These are phyloP conservation scores for Apomyelois bistriatella DNA, from an alignment of 2,888 invertebrate species.

Conservation along the genomic window DNA sequence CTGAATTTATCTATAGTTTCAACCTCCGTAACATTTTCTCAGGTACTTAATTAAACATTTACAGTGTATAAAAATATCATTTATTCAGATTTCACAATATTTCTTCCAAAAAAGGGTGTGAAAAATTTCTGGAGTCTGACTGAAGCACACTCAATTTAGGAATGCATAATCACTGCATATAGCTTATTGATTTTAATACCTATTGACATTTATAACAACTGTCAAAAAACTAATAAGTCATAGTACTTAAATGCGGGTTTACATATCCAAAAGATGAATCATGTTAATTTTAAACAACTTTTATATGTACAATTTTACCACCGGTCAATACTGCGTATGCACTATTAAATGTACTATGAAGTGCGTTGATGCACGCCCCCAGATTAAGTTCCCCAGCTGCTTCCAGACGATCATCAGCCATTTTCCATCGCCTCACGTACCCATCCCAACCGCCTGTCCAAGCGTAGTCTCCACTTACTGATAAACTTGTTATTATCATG, in stretches of 20 bases:
- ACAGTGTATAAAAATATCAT: no score
- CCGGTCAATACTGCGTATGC: slow-evolving; percentile 52
- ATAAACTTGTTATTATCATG: slow-evolving; percentile 73
- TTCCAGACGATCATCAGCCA: slow-evolving; percentile 47
- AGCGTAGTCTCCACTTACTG: slow-evolving; percentile 54
- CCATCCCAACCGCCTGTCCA: slow-evolving; percentile 82
- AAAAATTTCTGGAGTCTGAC: no score
- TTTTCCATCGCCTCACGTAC: slow-evolving; percentile 62
- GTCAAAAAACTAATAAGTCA: no score
- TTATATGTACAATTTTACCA: slow-evolving; percentile 45
- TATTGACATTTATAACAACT: no score
- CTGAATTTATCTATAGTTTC: no score
- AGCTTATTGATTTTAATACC: no score
- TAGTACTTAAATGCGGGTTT: background rate
- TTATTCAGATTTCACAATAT: no score
- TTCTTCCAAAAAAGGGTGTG: no score
- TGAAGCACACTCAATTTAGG: no score
- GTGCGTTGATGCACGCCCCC: slow-evolving; percentile 60
- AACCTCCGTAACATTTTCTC: no score
- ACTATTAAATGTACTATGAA: slow-evolving; percentile 36
- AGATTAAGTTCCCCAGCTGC: slow-evolving; percentile 55
- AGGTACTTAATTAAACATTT: no score
- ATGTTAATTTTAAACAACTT: slow-evolving; percentile 19
- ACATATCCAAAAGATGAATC: background rate
- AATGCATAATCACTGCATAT: no score